These are phyloP conservation scores for Orientallactaga bullata DNA, from an alignment of 2,113 vertebrate species.

Conservation along the genomic window DNA sequence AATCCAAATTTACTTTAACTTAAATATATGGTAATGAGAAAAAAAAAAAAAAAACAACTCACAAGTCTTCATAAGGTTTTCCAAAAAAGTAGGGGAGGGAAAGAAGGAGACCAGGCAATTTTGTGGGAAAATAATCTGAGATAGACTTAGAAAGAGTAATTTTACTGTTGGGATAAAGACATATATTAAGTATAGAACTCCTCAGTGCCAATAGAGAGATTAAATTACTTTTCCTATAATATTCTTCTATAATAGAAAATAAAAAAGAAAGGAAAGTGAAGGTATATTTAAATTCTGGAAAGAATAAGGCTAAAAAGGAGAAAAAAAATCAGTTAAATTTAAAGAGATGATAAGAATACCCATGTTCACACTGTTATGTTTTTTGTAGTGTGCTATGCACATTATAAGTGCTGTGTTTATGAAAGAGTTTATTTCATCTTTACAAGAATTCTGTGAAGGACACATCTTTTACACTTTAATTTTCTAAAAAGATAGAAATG, in stretches of 20 bases:
- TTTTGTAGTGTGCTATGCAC: not conserved
- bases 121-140: not conserved
- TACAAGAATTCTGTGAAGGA: not conserved
- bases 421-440: not conserved
- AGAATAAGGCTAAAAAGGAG: not conserved
- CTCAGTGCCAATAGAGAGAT: not conserved
- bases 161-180: not conserved
- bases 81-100: not conserved
- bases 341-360: not conserved
- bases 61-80: not conserved
- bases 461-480: not conserved
- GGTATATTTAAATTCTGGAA: not conserved
- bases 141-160: conserved; percentile 23
- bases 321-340: conserved; percentile 3
- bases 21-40: conserved; percentile 10
- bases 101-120: not conserved
- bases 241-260: not conserved
- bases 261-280: not conserved
- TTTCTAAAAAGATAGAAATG: conserved; percentile 14
- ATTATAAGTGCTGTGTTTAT: not conserved
- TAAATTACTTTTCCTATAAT: conserved; percentile 45
- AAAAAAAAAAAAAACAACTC: too few relatives aligned
- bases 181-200: not conserved
- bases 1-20: not conserved
- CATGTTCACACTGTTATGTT: not conserved